These are phyloP conservation scores for Plectropomus leopardus DNA, from an alignment of 2,113 vertebrate species.

Conservation along the genomic window DNA sequence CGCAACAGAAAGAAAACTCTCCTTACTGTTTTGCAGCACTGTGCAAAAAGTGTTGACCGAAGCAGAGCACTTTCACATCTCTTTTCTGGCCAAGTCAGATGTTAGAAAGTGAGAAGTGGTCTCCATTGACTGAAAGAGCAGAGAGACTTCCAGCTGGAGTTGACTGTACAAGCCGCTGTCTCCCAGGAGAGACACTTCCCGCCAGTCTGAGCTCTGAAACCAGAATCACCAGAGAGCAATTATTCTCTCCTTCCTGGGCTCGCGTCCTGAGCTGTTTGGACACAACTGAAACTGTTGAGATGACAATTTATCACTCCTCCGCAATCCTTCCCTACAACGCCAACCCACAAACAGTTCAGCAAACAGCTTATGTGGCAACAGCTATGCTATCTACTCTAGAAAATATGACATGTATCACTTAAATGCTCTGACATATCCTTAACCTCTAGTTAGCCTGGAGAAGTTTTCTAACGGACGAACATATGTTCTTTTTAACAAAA, in stretches of 20 bases:
- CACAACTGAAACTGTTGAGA: slow-evolving; percentile 31
- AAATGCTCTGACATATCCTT: background rate
- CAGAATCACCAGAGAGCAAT: slow-evolving; percentile 25
- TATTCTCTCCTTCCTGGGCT: slow-evolving; percentile 2
- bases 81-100: slow-evolving; percentile 28
- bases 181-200: background rate
- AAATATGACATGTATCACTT: background rate
- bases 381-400: background rate
- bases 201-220: background rate
- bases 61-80: slow-evolving; percentile 50
- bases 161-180: background rate
- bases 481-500: background rate
- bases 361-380: background rate
- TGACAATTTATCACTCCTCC: slow-evolving; percentile 23
- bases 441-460: background rate
- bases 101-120: slow-evolving; percentile 50
- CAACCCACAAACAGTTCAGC: slow-evolving; percentile 3
- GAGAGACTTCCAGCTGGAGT: slow-evolving; percentile 9
- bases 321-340: background rate
- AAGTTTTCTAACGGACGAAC: background rate
- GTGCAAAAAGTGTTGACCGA: slow-evolving; percentile 30
- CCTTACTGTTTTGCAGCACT: background rate
- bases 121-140: background rate
- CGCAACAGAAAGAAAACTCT: background rate
- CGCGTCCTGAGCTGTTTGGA: slow-evolving; percentile 17